Evolutionary conservation across 2,113 vertebrate species (phyloP).

Genomic region (Chamaea fasciata): DNA sequence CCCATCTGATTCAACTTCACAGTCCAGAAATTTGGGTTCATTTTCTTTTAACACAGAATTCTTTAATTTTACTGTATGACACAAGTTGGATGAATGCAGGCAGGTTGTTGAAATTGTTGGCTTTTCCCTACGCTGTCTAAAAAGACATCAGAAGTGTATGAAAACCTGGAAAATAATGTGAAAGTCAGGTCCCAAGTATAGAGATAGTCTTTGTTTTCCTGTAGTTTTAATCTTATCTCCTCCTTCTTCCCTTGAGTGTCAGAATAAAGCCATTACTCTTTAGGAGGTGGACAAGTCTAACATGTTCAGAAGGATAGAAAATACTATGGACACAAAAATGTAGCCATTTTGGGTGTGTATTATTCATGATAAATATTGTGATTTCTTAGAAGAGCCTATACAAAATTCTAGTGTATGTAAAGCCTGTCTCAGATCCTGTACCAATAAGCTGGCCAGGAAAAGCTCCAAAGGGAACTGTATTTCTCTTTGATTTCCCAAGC

Average conservation of each 20-base stretch:
- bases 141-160: not conserved
- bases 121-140: not conserved
- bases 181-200: not conserved
- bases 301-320: not conserved
- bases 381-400: not conserved
- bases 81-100: not conserved
- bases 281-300: not conserved
- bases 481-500: not conserved
- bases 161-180: not conserved
- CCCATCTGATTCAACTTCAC: not conserved
- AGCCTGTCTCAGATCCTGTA: not conserved
- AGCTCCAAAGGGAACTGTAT: not conserved
- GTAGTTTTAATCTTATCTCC: not conserved
- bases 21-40: not conserved
- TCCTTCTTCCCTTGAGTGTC: not conserved
- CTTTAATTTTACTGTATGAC: not conserved
- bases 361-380: not conserved
- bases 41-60: not conserved
- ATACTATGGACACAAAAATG: not conserved
- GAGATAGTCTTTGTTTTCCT: not conserved
- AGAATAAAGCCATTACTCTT: not conserved
- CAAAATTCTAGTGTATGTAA: not conserved
- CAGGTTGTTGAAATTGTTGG: not conserved
- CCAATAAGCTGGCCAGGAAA: not conserved
- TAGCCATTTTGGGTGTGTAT: not conserved